Evolutionary conservation across 2,113 vertebrate genomes (phyloP).

Genomic region (Antechinus stuartii): DNA sequence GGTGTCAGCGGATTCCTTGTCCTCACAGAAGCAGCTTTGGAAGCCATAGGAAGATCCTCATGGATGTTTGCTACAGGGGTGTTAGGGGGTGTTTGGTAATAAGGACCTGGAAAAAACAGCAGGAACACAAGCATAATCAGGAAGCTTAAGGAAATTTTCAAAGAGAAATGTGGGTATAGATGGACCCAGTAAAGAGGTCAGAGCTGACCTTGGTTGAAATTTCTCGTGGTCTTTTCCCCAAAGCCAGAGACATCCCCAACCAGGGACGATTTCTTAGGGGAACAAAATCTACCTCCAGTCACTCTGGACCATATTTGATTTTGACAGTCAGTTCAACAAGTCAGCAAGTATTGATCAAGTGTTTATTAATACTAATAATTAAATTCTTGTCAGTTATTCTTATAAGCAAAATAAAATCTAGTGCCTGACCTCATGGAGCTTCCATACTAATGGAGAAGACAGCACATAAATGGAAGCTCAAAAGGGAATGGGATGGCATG

Average conservation of each 20-base stretch:
- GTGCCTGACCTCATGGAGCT: neutral
- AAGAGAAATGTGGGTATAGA: neutral
- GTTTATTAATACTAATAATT: neutral
- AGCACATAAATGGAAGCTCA: neutral
- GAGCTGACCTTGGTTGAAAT: neutral
- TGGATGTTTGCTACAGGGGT: neutral
- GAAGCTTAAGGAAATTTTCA: neutral
- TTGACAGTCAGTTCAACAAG: neutral
- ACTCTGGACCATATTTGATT: neutral
- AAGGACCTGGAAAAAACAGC: neutral
- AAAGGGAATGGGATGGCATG: neutral
- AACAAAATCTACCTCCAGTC: neutral
- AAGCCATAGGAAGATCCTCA: slow-evolving; percentile 48
- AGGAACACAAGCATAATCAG: neutral
- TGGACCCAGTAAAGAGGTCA: neutral
- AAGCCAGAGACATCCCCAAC: neutral
- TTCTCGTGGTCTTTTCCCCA: neutral
- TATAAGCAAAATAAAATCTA: neutral
- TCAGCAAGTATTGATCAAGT: neutral
- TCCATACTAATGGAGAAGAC: neutral
- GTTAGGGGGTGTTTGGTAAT: neutral
- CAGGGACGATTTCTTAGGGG: neutral
- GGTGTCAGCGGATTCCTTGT: slow-evolving; percentile 55
- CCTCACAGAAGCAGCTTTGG: slow-evolving; percentile 45
- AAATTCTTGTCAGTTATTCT: neutral